Conservation (phyloP, 2,888 invertebrate genomes). For the Tetragnatha montana region DNA sequence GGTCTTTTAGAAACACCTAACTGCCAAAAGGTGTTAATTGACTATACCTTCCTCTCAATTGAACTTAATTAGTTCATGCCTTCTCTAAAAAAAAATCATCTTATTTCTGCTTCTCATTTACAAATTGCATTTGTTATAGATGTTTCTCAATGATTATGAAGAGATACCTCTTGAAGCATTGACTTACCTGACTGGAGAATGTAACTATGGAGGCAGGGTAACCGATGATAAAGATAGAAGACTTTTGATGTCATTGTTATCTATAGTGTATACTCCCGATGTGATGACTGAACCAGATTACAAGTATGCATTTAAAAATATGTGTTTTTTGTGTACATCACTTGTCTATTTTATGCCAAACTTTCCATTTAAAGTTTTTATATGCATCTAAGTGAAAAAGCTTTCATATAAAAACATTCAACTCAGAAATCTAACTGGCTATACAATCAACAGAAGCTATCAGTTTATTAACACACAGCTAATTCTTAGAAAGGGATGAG, state of each 20-base stretch:
- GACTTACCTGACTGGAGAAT: conserved; percentile 77
- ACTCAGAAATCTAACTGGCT: too few relatives aligned
- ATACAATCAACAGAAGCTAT: too few relatives aligned
- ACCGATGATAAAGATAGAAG: conserved; percentile 78
- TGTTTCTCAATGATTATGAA: conserved; percentile 78
- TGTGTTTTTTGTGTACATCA: too few relatives aligned
- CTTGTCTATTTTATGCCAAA: too few relatives aligned
- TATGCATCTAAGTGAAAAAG: too few relatives aligned
- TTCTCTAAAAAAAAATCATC: neutral
- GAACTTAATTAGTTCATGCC: neutral
- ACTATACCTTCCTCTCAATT: neutral
- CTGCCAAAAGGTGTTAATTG: neutral
- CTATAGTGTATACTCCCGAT: conserved; percentile 75
- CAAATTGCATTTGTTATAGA: conserved; percentile 73
- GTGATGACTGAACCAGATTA: conserved; percentile 75
- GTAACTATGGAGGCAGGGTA: conserved; percentile 78
- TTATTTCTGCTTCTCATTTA: neutral
- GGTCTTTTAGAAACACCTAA: neutral
- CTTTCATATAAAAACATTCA: too few relatives aligned
- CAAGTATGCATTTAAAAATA: conserved; percentile 73
- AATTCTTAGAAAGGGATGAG: too few relatives aligned
- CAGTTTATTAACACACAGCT: too few relatives aligned
- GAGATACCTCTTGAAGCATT: conserved; percentile 77
- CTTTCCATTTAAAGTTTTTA: too few relatives aligned
- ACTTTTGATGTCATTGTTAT: conserved; percentile 76